Conservation (phyloP, 2,888 invertebrate genomes). For the Erebia ligea region DNA sequence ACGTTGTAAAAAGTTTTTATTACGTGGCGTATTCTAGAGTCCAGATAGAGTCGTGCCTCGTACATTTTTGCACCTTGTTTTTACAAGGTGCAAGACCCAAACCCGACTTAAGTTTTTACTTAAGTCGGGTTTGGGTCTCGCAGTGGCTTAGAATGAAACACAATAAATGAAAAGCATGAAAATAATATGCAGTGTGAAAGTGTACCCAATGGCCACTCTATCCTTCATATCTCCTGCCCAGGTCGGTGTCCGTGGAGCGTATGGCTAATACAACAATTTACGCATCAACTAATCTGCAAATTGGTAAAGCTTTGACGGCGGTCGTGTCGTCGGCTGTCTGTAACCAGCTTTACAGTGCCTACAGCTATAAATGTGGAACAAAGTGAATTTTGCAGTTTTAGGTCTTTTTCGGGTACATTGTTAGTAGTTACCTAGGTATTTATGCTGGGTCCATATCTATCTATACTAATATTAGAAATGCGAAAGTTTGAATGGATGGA, state of each 20-base stretch:
- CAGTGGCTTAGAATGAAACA: background rate
- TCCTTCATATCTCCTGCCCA: background rate
- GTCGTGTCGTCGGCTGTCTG: constrained; percentile 51
- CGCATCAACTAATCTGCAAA: constrained; percentile 78
- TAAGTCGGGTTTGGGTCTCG: too few species aligned
- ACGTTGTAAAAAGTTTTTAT: too few species aligned
- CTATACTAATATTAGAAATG: too few species aligned
- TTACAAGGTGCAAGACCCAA: too few species aligned
- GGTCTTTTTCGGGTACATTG: background rate
- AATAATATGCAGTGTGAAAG: background rate
- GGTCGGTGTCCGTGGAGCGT: constrained; percentile 52
- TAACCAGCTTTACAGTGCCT: constrained; percentile 45
- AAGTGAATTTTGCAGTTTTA: constrained; percentile 10
- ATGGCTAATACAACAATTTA: constrained; percentile 76
- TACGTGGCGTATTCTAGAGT: too few species aligned
- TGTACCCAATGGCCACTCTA: background rate
- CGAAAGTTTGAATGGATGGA: too few species aligned
- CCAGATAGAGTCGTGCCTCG: too few species aligned
- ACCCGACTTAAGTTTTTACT: too few species aligned
- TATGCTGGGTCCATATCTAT: background rate
- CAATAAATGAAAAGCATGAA: background rate
- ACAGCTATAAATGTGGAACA: background rate
- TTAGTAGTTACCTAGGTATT: background rate
- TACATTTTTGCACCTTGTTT: too few species aligned
- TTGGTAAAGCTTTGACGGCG: constrained; percentile 77